Evolutionary conservation across 2,888 invertebrate genomes (phyloP), one percentile per base, ranked within the genome.

Genomic region (Monopis laevigella): DNA sequence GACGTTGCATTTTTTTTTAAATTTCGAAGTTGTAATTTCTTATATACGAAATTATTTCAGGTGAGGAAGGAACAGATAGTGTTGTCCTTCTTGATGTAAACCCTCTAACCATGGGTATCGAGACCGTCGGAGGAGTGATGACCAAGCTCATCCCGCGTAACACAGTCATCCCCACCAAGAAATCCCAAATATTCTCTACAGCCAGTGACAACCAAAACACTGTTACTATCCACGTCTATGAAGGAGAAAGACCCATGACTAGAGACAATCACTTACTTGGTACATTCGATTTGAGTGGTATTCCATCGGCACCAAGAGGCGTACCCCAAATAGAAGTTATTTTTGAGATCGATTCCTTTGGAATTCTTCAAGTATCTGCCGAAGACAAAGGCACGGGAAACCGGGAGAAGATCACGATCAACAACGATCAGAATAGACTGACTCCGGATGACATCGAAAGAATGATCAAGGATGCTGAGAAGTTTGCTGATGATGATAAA

Each of bases 41-140:
- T n/a, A n/a, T n/a, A n/a, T n/a, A n/a, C 26, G 26, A 26, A 8
- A 30, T 30, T 30, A 3, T 38, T 35, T 13, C 44, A 50, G 74
- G 98, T 41, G 98, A 98, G 82, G 96, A 98, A 74, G 96, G 96
- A 62, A 96, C 96, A 2, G 96, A 96, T 54, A 97, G 97, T 42
- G 91, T 98, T 52, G 96, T 98, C 1, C 85, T 99, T 45, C 86
- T 99, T 48, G 98, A 99, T 69, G 99, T 99, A 41, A 98, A 98
- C 72, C 99, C 99, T 52, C 85, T 99, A 50, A 98, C 99, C 50
- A 88, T 99, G 89, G 99, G 99, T 77, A 99, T 99, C 62, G 99
- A 99, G 80, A 99, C 99, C 29, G 98, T 98, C 39, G 98, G 99
- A 48, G 99, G 99, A 52, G 98, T 99, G 19, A 99, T 99, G 98